phyloP scores from a whole-genome alignment of 2,797 vertebrate genomes.

The Basileuterus tristriatus region DNA sequence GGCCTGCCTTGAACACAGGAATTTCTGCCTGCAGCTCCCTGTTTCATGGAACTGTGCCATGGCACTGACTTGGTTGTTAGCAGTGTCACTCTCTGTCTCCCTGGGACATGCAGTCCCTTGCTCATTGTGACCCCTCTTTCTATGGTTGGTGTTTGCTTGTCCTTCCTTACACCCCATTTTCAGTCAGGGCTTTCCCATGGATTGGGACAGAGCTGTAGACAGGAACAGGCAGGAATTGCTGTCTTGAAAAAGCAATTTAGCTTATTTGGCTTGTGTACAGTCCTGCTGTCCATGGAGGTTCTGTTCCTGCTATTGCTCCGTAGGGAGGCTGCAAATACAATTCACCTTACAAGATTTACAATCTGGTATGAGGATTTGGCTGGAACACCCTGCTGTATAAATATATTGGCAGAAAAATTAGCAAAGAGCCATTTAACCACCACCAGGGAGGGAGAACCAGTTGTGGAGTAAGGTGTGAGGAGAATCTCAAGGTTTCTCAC shows the following conservation, averaged over 20 bases:
- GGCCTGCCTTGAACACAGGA: background rate
- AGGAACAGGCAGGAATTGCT: background rate
- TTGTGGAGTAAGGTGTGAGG: background rate
- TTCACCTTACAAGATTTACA: background rate
- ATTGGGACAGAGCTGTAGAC: background rate
- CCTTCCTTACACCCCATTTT: background rate
- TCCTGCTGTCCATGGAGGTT: background rate
- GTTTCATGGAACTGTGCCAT: fast-evolving
- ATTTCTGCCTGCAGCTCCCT: background rate
- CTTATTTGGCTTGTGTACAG: background rate
- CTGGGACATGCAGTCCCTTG: background rate
- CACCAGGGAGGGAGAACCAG: background rate
- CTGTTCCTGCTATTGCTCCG: background rate
- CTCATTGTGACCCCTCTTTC: too few species aligned
- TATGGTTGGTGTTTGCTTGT: background rate
- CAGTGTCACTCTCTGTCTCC: background rate
- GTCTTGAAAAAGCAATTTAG: background rate
- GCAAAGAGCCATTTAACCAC: background rate
- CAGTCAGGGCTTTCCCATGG: background rate
- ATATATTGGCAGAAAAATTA: background rate
- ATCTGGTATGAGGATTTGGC: background rate
- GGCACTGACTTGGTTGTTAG: fast-evolving
- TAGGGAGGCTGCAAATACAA: background rate
- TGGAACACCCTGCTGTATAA: background rate
- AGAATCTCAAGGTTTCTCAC: background rate